phyloP scores from a whole-genome alignment of 2,888 invertebrate genomes.

The Colostygia pectinataria region DNA sequence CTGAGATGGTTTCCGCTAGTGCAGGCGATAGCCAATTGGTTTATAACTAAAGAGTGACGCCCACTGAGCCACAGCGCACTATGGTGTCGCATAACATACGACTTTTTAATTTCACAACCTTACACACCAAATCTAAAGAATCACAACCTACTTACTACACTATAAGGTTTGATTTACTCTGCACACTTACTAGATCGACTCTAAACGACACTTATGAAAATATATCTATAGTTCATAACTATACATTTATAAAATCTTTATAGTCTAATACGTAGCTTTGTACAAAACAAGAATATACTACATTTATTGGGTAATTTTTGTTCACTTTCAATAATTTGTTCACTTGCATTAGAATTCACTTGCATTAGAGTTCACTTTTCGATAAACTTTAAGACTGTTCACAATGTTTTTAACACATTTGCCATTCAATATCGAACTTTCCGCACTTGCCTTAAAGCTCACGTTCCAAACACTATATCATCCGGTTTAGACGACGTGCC shows the following conservation, averaged over 20 bases:
- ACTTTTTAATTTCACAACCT: constrained; percentile 26
- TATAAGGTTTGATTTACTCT: constrained; percentile 9
- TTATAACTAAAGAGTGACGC: constrained; percentile 1
- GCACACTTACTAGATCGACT: constrained; percentile 1
- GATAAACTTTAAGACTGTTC: too few species aligned
- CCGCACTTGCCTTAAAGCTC: constrained; percentile 19
- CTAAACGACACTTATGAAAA: constrained; percentile 16
- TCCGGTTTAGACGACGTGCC: constrained; percentile 65
- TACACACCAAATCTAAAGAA: constrained; percentile 19
- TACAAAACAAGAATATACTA: not conserved
- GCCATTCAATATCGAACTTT: constrained; percentile 14
- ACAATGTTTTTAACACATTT: not conserved
- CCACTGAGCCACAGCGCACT: not conserved
- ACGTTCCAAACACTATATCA: constrained; percentile 56
- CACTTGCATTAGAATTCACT: not conserved
- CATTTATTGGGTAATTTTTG: not conserved
- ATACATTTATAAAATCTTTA: constrained; percentile 9
- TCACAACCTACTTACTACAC: constrained; percentile 32
- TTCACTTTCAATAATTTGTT: not conserved
- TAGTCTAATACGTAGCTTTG: not conserved
- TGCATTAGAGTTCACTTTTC: not conserved
- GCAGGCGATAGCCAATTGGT: too few species aligned
- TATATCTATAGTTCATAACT: constrained; percentile 11
- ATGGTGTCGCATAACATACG: too few species aligned
- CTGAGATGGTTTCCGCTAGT: too few species aligned